These are phyloP conservation scores for Brachionus rotundiformis DNA, from an alignment of 1,140 invertebrate species.

Conservation along the genomic window DNA sequence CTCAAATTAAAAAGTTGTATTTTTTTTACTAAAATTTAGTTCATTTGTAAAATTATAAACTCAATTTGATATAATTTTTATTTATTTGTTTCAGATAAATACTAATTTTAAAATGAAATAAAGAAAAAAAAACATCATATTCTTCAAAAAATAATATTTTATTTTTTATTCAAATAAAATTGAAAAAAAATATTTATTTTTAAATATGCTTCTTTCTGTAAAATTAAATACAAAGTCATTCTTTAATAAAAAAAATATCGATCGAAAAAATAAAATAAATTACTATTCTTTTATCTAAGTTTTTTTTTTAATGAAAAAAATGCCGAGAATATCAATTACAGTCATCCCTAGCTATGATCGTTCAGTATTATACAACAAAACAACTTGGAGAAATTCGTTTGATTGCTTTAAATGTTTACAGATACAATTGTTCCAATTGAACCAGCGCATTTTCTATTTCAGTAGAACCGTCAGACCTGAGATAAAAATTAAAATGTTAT, in stretches of 20 bases:
- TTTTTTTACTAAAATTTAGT: too few relatives aligned
- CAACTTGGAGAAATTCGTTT: background rate
- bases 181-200: slow-evolving; percentile 18
- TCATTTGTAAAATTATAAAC: too few relatives aligned
- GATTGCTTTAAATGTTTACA: background rate
- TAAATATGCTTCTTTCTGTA: background rate
- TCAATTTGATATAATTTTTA: too few relatives aligned
- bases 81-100: too few relatives aligned
- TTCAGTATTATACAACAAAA: slow-evolving; percentile 4
- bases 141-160: background rate
- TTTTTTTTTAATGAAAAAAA: background rate
- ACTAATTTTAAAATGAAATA: too few relatives aligned
- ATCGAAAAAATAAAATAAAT: slow-evolving; percentile 5
- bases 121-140: background rate
- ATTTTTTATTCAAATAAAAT: slow-evolving; percentile 17
- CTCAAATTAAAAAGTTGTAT: too few relatives aligned
- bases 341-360: background rate
- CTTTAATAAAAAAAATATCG: slow-evolving; percentile 6
- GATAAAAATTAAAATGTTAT: background rate
- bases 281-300: background rate
- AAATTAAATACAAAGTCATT: slow-evolving; percentile 21
- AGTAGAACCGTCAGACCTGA: slow-evolving; percentile 41
- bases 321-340: background rate
- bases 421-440: slow-evolving; percentile 51
- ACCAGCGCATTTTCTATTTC: slow-evolving; percentile 33